Conservation (phyloP, 2,888 invertebrate genomes). For the Tethea ocularis region DNA sequence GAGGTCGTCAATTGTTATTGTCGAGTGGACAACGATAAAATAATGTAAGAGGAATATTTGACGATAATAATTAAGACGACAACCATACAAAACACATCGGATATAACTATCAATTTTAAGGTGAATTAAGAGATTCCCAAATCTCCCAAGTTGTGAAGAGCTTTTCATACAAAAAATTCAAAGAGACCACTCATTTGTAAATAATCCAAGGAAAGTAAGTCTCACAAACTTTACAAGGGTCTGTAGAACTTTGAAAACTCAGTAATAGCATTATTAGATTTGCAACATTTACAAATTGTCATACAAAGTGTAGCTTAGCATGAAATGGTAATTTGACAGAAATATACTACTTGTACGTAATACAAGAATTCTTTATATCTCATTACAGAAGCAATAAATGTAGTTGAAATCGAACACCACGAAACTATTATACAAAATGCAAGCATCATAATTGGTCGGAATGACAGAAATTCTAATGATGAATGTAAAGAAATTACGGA, state of each 20-base stretch:
- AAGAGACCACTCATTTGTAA: neutral
- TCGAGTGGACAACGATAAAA: neutral
- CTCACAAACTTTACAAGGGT: neutral
- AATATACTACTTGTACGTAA: neutral
- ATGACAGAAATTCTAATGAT: neutral
- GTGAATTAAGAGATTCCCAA: neutral
- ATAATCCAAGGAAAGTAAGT: neutral
- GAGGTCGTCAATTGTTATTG: neutral
- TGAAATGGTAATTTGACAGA: neutral
- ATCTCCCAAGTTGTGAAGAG: neutral
- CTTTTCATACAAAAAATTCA: neutral
- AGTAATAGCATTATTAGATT: neutral
- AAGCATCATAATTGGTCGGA: neutral
- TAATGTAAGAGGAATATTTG: neutral
- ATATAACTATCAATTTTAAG: neutral
- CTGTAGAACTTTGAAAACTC: neutral
- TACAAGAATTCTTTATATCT: no score
- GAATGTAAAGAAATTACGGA: neutral
- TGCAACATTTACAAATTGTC: neutral
- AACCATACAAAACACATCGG: neutral
- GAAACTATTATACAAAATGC: neutral
- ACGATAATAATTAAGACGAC: neutral
- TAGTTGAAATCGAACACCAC: no score
- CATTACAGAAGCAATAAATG: no score
- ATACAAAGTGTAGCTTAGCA: neutral